A percentile compares a stretch with the other conserved stretches of the same genome.
These are phyloP conservation scores for Taurulus bubalis DNA, from an alignment of 2,113 vertebrate genomes.

Conservation along the genomic window DNA sequence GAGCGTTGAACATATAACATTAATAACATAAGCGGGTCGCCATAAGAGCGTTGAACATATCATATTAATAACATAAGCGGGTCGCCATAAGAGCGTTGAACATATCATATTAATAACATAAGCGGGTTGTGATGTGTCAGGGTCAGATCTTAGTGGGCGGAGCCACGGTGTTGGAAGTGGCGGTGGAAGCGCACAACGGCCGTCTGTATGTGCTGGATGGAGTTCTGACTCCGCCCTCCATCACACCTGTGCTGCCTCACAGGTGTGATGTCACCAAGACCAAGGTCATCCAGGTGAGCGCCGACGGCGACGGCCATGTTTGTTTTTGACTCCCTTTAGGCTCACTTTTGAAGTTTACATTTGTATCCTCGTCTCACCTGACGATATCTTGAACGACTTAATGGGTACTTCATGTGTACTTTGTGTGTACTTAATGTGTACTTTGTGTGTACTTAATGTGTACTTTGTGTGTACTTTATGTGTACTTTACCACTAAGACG, in stretches of 20 bases:
- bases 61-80: too few relatives aligned
- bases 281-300: slow-evolving; percentile 81
- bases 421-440: too few relatives aligned
- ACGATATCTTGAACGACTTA: background rate
- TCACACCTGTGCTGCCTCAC: slow-evolving; percentile 90
- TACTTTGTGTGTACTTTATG: too few relatives aligned
- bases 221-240: slow-evolving; percentile 89
- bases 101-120: too few relatives aligned
- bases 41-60: too few relatives aligned
- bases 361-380: background rate
- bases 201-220: slow-evolving; percentile 87
- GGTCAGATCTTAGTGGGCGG: slow-evolving; percentile 88
- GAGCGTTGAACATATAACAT: too few relatives aligned
- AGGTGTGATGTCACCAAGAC: slow-evolving; percentile 85
- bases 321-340: background rate
- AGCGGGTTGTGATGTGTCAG: slow-evolving; percentile 66
- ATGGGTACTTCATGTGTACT: too few relatives aligned
- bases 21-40: too few relatives aligned
- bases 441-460: too few relatives aligned
- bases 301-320: background rate
- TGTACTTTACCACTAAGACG: background rate
- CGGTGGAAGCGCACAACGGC: slow-evolving; percentile 90
- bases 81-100: too few relatives aligned
- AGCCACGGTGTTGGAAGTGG: slow-evolving; percentile 84
- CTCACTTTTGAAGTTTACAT: too few relatives aligned